These are phyloP conservation scores for Spea multiplicata DNA, from an alignment of 2,113 vertebrate species.

Conservation along the genomic window DNA sequence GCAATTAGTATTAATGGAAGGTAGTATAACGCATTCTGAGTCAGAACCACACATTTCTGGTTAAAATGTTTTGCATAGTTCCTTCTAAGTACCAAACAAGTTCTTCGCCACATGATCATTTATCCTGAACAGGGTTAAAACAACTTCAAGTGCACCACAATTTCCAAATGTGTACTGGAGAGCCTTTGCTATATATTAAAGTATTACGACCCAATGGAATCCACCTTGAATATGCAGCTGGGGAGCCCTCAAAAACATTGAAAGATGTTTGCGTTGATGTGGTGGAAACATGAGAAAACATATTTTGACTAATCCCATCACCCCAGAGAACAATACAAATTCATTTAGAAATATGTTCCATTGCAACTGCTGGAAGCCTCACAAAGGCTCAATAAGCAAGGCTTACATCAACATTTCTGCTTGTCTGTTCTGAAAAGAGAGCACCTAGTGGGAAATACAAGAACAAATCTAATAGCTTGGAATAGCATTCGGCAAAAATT, in stretches of 20 bases:
- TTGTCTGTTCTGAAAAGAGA: slow-evolving; percentile 60
- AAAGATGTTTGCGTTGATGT: slow-evolving; percentile 63
- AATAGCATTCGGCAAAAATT: slow-evolving; percentile 58
- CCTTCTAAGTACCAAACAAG: slow-evolving; percentile 14
- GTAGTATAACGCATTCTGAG: slow-evolving; percentile 25
- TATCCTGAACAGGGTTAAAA: slow-evolving; percentile 11
- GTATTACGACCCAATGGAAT: slow-evolving; percentile 35
- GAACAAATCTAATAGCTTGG: slow-evolving; percentile 59
- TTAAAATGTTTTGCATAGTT: background rate
- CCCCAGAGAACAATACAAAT: slow-evolving; percentile 60
- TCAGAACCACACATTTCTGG: slow-evolving; percentile 10
- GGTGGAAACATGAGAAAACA: slow-evolving; percentile 64
- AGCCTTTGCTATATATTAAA: slow-evolving; percentile 33
- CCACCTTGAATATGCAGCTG: slow-evolving; percentile 54
- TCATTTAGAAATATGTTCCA: slow-evolving; percentile 64
- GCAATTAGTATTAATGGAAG: slow-evolving; percentile 2
- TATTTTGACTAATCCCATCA: slow-evolving; percentile 63
- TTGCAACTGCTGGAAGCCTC: slow-evolving; percentile 61
- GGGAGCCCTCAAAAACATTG: slow-evolving; percentile 59
- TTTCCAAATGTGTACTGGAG: slow-evolving; percentile 24
- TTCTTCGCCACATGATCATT: slow-evolving; percentile 3
- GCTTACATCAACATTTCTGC: slow-evolving; percentile 65
- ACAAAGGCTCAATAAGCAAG: slow-evolving; percentile 59
- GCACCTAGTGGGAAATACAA: slow-evolving; percentile 59
- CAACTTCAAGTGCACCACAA: slow-evolving; percentile 2